Conservation (phyloP, 2,888 invertebrate species). For the Heliconius sara region DNA sequence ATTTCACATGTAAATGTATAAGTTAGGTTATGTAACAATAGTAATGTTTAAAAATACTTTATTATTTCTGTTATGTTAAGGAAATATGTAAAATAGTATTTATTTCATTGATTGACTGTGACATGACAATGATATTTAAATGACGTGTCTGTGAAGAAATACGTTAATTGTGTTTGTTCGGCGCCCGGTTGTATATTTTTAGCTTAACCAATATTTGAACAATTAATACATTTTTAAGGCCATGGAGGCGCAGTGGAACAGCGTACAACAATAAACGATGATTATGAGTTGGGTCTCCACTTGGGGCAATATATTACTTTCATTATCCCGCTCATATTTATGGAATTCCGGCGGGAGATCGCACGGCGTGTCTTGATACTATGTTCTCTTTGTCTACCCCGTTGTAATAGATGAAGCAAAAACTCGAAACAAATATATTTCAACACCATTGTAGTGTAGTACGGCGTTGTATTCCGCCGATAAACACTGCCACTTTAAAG, state of each 20-base stretch:
- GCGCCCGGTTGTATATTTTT: background rate
- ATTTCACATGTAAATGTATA: background rate
- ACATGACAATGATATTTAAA: background rate
- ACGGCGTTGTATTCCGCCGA: too few relatives aligned
- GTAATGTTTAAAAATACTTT: background rate
- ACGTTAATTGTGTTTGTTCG: background rate
- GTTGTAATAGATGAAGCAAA: too few relatives aligned
- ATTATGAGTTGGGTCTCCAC: too few relatives aligned
- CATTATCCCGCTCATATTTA: too few relatives aligned
- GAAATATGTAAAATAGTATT: background rate
- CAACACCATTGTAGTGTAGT: too few relatives aligned
- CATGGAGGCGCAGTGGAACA: background rate
- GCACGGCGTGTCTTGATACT: too few relatives aligned
- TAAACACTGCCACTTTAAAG: too few relatives aligned
- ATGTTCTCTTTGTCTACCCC: too few relatives aligned
- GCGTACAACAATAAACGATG: background rate
- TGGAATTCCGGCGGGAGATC: too few relatives aligned
- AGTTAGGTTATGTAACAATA: background rate
- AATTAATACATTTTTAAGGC: background rate
- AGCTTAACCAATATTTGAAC: background rate
- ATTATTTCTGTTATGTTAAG: background rate
- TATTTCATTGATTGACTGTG: constrained; percentile 14
- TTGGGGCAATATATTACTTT: too few relatives aligned
- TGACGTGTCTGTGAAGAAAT: background rate
- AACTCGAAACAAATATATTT: too few relatives aligned